A percentile compares a stretch with the other conserved stretches of the same genome.
These are phyloP conservation scores for Lepidochitona cinerea DNA, from an alignment of 2,888 invertebrate genomes.

Conservation along the genomic window DNA sequence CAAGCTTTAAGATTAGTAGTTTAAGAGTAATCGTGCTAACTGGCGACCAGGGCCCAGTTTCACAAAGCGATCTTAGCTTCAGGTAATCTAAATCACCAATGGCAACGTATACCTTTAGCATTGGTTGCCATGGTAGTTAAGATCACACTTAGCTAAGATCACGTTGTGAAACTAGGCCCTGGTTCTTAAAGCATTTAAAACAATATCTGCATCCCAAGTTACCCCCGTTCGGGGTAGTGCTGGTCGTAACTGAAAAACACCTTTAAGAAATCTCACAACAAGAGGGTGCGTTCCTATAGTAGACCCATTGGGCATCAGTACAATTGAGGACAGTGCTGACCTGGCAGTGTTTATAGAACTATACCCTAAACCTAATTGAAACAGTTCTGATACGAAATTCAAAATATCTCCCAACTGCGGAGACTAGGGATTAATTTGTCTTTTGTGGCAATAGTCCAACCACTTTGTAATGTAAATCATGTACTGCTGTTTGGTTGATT, in stretches of 20 bases:
- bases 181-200: conserved; percentile 19
- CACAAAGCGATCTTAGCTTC: no score
- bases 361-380: conserved; percentile 11
- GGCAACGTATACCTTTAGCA: no score
- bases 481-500: not conserved
- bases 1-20: conserved; percentile 21
- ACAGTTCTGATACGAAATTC: conserved; percentile 20
- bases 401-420: not conserved
- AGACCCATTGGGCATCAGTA: conserved; percentile 4
- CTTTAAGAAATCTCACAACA: conserved; percentile 26
- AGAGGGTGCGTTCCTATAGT: conserved; percentile 10
- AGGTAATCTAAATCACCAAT: no score
- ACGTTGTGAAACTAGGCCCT: no score
- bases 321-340: conserved; percentile 20
- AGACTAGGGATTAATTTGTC: not conserved
- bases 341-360: no score
- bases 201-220: conserved; percentile 31
- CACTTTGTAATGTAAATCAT: not conserved
- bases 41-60: no score
- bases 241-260: conserved; percentile 24
- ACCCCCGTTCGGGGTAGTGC: conserved; percentile 21
- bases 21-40: conserved; percentile 4
- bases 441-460: not conserved
- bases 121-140: no score
- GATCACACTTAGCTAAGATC: no score